phyloP scores from a whole-genome alignment of 2,113 vertebrate genomes.

The Phalacrocorax brasilianus region DNA sequence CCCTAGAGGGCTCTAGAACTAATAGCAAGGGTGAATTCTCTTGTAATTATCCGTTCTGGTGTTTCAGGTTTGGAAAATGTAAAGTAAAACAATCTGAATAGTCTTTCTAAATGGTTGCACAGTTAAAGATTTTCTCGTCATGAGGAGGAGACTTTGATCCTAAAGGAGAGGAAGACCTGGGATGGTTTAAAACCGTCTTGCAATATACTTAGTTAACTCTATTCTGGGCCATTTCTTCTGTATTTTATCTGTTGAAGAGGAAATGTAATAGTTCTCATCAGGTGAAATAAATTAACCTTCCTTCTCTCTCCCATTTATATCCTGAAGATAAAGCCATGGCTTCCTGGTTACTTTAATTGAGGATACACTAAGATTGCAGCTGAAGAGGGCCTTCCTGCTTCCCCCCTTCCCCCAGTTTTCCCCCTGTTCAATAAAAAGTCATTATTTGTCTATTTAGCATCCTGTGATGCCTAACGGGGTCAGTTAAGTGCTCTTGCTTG shows the following conservation, averaged over 20 bases:
- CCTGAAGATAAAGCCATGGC: neutral
- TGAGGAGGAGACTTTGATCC: neutral
- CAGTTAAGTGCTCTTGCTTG: constrained; percentile 10
- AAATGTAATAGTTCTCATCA: neutral
- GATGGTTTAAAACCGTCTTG: neutral
- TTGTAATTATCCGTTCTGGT: constrained; percentile 27
- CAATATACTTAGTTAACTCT: neutral
- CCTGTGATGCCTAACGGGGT: constrained; percentile 33
- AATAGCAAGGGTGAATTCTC: neutral
- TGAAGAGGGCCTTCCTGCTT: neutral
- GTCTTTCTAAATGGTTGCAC: neutral
- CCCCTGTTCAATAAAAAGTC: constrained; percentile 16
- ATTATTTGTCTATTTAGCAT: constrained; percentile 28
- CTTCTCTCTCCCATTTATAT: neutral
- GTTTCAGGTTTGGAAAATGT: constrained; percentile 24
- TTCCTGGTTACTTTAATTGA: neutral
- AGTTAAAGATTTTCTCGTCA: neutral
- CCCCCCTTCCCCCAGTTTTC: neutral
- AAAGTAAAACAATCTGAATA: neutral
- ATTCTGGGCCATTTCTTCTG: neutral
- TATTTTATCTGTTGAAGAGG: neutral
- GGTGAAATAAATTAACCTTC: neutral
- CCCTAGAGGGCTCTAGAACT: constrained; percentile 15
- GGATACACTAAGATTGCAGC: neutral
- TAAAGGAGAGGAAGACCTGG: neutral